These are phyloP conservation scores for Xestia c-nigrum DNA, from an alignment of 2,888 invertebrate species.

Conservation along the genomic window DNA sequence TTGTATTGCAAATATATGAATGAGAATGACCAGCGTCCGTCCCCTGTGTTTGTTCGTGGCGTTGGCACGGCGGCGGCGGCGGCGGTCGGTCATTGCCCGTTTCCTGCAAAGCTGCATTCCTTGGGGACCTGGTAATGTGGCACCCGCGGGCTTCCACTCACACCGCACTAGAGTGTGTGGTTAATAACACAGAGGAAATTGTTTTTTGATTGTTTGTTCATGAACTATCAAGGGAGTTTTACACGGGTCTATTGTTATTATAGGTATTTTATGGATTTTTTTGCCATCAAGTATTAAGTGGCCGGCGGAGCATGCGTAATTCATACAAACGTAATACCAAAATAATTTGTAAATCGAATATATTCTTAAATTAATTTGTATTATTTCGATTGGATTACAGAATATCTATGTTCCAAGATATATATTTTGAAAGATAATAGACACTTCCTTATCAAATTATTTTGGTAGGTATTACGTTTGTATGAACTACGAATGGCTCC, in stretches of 20 bases:
- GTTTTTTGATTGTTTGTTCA: constrained; percentile 27
- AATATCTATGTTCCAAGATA: too few species aligned
- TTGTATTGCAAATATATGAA: constrained; percentile 65
- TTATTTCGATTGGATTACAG: too few species aligned
- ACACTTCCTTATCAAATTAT: too few species aligned
- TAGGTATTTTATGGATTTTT: neutral
- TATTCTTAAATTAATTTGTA: too few species aligned
- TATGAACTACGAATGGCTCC: too few species aligned
- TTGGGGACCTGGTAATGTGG: constrained; percentile 69
- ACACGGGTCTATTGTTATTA: neutral
- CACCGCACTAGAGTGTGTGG: constrained; percentile 14
- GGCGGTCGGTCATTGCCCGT: constrained; percentile 75
- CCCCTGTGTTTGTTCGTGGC: constrained; percentile 26
- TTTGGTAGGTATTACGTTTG: too few species aligned
- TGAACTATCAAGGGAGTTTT: constrained; percentile 15
- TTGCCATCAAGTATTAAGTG: neutral
- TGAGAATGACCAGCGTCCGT: constrained; percentile 52
- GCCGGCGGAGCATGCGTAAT: too few species aligned
- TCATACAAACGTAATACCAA: too few species aligned
- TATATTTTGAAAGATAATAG: too few species aligned
- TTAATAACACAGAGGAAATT: constrained; percentile 20
- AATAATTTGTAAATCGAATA: too few species aligned
- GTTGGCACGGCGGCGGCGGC: constrained; percentile 7
- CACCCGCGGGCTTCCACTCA: constrained; percentile 58
- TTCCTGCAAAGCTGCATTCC: constrained; percentile 86